These are phyloP conservation scores for Lucifuga dentata DNA, from an alignment of 2,113 vertebrate genomes.

Conservation along the genomic window DNA sequence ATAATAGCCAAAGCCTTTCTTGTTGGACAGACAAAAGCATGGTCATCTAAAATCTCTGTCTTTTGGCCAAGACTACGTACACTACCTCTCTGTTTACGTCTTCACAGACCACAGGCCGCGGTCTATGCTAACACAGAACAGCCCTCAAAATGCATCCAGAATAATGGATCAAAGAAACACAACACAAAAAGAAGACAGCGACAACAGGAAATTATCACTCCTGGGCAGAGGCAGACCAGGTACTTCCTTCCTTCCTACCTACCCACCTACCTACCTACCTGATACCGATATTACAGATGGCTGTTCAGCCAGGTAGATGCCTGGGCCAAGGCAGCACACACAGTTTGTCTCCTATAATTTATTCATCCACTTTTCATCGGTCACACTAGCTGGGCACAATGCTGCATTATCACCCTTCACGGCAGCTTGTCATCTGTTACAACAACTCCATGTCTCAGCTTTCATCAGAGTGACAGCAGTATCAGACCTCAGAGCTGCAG, in stretches of 20 bases:
- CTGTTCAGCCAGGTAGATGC: too few relatives aligned
- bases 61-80: conserved; percentile 9
- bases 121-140: conserved; percentile 9
- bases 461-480: conserved; percentile 41
- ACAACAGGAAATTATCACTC: conserved; percentile 2
- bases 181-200: conserved; percentile 1
- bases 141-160: conserved; percentile 10
- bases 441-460: conserved; percentile 41
- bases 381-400: conserved; percentile 45
- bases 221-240: too few relatives aligned
- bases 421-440: conserved; percentile 55
- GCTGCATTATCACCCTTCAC: conserved; percentile 25
- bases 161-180: conserved; percentile 47
- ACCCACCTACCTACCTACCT: too few relatives aligned
- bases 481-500: conserved; percentile 31
- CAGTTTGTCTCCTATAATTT: conserved; percentile 63
- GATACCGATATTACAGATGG: too few relatives aligned
- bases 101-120: conserved; percentile 15
- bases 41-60: conserved; percentile 49
- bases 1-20: conserved; percentile 25
- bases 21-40: conserved; percentile 42
- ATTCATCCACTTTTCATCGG: conserved; percentile 76
- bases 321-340: too few relatives aligned
- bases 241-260: too few relatives aligned
- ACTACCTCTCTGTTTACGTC: background rate